Base-by-base conservation (phyloP, 2,797 vertebrate genomes). In the Acrocephalus scirpaceus region DNA sequence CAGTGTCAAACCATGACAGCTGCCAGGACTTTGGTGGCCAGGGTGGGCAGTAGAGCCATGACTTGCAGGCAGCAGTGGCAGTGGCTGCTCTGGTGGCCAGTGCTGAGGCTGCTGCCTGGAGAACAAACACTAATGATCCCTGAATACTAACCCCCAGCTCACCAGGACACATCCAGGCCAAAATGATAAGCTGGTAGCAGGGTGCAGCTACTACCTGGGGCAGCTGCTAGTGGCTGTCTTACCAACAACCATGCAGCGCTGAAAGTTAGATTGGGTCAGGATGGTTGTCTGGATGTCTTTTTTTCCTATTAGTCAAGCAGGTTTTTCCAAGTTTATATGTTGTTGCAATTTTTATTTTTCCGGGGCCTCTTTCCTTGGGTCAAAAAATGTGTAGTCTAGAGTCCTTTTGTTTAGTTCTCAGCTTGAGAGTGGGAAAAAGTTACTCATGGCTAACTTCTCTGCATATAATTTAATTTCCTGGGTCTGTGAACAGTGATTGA, bases 311-410 rank as follows among this genome's bases (percentile, higher is more conserved):
- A 90, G 66, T 73, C 75, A 92, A 86, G 67, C 60, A 84, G 74
- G 77, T 88, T 95, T 95, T 96, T 84, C 94, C 88, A 95, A 96
- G 93, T 90, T 95, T 90, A 86, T 67, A 69, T 30, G 48, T 73
- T 57, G 72, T 10, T 51, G 47, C 29, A 67, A 47, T 60, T 95
- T 92, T 61, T 50, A 86, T 54, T 91, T 34, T 86, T 95, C 71
- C 21, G 4, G 71, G 88, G 77, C 88, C 73, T 84, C 69, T 80
- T 70, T 76, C 27, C 70, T 88, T 76, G 67, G 60, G 80, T 89
- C 90, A 96, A 86, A 95, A 94, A 88, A 96, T 95, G 90, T 95
- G 90, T 97, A 97, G 4, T 96, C 88, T 95, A 54, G 83, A 82
- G 62, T 13, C 64, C 74, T 95, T 90, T 93, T 95, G 95, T 97